phyloP scores from a whole-genome alignment of 2,113 vertebrate genomes.

The Scartelaos histophorus region DNA sequence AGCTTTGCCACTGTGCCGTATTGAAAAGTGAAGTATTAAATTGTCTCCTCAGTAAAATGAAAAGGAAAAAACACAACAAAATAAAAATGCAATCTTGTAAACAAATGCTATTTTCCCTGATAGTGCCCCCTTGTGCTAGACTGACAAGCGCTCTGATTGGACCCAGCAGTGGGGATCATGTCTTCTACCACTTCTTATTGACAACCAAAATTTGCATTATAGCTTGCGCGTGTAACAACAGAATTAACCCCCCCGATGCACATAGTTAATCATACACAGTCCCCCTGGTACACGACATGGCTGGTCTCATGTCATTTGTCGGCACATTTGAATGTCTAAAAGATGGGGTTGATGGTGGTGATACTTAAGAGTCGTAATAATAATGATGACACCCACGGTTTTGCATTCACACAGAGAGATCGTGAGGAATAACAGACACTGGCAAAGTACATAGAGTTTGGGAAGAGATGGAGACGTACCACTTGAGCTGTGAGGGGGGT shows the following conservation, averaged over 20 bases:
- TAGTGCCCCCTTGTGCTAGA: constrained; percentile 45
- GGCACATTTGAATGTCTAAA: constrained; percentile 36
- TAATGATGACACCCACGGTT: constrained; percentile 51
- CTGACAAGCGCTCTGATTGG: constrained; percentile 73
- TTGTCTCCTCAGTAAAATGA: not conserved
- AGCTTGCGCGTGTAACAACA: constrained; percentile 17
- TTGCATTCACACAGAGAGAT: constrained; percentile 19
- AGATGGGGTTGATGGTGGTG: constrained; percentile 36
- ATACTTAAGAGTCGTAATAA: constrained; percentile 19
- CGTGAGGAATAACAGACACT: constrained; percentile 4
- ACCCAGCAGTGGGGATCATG: constrained; percentile 70
- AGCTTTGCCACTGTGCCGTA: constrained; percentile 4
- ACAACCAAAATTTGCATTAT: constrained; percentile 68
- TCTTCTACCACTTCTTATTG: constrained; percentile 72
- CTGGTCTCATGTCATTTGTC: constrained; percentile 12
- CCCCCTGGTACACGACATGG: constrained; percentile 14
- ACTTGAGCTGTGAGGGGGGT: constrained; percentile 37
- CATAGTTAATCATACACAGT: constrained; percentile 73
- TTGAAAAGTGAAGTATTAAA: not conserved
- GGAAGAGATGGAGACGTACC: constrained; percentile 48
- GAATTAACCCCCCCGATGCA: constrained; percentile 35
- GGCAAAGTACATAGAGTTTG: not conserved
- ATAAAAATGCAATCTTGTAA: constrained; percentile 28
- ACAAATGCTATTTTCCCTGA: constrained; percentile 24
- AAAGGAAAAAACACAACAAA: not conserved